Percentiles rank a stretch among this genome's conserved stretches.
phyloP scores from a whole-genome alignment of 2,797 vertebrate species.

The Psittacula derbiana region DNA sequence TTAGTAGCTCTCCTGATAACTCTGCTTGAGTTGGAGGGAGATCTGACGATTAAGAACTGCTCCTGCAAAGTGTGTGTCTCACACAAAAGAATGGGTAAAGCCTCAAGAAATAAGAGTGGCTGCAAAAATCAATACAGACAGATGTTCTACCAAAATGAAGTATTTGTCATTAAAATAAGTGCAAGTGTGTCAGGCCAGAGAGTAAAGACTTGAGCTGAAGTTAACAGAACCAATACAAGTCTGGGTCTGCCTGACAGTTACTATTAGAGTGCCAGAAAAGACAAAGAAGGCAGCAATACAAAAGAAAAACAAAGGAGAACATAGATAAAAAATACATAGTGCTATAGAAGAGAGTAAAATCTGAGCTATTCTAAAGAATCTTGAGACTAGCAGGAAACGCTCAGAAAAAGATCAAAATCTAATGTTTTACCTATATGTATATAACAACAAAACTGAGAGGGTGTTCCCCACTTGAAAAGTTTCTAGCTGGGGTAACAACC shows the following conservation, averaged over 20 bases:
- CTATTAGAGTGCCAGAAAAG: neutral
- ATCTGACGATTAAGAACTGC: neutral
- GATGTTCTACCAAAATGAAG: slow-evolving; percentile 1
- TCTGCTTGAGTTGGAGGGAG: slow-evolving; percentile 1
- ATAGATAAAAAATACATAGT: neutral
- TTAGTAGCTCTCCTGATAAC: neutral
- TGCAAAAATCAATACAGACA: slow-evolving; percentile 24
- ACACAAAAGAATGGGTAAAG: neutral
- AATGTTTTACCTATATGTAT: neutral
- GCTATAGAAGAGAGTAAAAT: neutral
- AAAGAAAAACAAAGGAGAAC: neutral
- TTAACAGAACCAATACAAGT: neutral
- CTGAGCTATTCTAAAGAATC: neutral
- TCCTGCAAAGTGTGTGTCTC: neutral
- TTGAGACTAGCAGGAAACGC: neutral
- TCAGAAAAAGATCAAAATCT: neutral
- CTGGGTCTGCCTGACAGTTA: neutral
- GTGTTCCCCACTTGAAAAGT: neutral
- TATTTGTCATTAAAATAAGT: slow-evolving; percentile 35
- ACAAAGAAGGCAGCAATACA: neutral
- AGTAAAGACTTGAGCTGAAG: neutral
- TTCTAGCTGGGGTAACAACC: neutral
- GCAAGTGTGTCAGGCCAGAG: neutral
- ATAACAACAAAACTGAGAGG: neutral
- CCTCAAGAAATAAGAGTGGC: neutral